A percentile compares a stretch with the other conserved stretches of the same genome.
These are phyloP conservation scores for Nothobranchius kuhntae DNA, from an alignment of 2,113 vertebrate species.

Conservation along the genomic window DNA sequence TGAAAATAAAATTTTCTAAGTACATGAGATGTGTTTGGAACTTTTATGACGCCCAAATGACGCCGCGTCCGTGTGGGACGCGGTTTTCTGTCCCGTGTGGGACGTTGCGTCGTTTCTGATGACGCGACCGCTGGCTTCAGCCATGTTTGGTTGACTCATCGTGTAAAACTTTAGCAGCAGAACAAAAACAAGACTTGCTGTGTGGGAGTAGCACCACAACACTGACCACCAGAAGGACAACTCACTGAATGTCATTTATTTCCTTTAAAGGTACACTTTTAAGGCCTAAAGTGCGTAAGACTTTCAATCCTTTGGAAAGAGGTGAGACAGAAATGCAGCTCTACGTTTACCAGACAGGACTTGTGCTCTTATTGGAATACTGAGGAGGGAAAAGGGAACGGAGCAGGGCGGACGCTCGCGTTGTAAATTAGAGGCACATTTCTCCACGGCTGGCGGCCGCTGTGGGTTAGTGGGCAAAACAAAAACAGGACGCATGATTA, in stretches of 20 bases:
- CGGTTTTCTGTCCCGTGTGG: too few species aligned
- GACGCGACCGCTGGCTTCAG: too few species aligned
- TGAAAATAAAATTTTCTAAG: constrained; percentile 77
- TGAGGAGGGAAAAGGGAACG: constrained; percentile 1
- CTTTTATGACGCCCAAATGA: too few species aligned
- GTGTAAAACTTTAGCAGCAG: constrained; percentile 8
- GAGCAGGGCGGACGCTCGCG: constrained; percentile 17
- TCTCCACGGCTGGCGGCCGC: not conserved
- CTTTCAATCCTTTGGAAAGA: constrained; percentile 44
- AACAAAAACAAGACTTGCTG: constrained; percentile 18
- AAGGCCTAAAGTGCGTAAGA: constrained; percentile 73
- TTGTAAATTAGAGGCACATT: constrained; percentile 46
- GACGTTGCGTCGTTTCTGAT: too few species aligned
- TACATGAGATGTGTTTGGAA: constrained; percentile 12
- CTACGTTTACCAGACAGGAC: constrained; percentile 47
- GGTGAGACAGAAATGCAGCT: constrained; percentile 32
- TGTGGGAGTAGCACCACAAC: too few species aligned
- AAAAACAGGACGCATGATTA: constrained; percentile 27
- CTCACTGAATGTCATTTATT: constrained; percentile 55
- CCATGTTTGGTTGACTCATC: constrained; percentile 7
- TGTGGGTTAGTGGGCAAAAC: constrained; percentile 19
- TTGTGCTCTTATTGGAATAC: constrained; percentile 60
- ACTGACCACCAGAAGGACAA: constrained; percentile 1
- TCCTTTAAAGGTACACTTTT: constrained; percentile 70
- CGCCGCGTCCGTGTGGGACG: too few species aligned